Percentiles rank a stretch among this genome's conserved stretches.
These are phyloP conservation scores for Cnemophilus loriae DNA, from an alignment of 2,113 vertebrate species.

Conservation along the genomic window DNA sequence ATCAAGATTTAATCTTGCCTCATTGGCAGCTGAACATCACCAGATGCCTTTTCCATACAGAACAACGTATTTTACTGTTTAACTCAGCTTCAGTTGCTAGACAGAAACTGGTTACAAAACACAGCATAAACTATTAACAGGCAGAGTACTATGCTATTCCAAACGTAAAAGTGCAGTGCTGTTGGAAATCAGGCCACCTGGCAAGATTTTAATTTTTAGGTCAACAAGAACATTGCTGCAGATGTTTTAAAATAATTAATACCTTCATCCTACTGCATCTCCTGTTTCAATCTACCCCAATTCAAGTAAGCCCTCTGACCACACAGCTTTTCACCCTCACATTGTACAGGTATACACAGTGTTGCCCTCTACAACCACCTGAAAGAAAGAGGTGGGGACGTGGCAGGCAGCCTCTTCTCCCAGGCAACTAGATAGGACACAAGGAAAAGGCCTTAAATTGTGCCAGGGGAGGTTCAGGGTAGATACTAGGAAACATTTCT, in stretches of 20 bases:
- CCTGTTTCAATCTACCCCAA: neutral
- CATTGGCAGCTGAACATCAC: neutral
- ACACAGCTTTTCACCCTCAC: accelerated
- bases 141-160: neutral
- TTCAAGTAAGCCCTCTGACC: neutral
- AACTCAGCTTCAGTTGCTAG: neutral
- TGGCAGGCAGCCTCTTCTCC: neutral
- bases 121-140: neutral
- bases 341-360: neutral
- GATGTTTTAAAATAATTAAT: neutral
- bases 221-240: neutral
- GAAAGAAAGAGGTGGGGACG: neutral
- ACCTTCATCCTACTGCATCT: neutral
- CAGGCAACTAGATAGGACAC: neutral
- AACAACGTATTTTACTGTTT: neutral
- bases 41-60: neutral
- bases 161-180: neutral
- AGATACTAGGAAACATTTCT: neutral
- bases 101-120: neutral
- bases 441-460: neutral
- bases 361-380: neutral
- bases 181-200: neutral
- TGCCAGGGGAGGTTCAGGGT: neutral
- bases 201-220: neutral
- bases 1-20: neutral